Percentiles rank a stretch among this genome's conserved stretches.
These are phyloP conservation scores for Oplegnathus fasciatus DNA, from an alignment of 2,113 vertebrate genomes.

Conservation along the genomic window DNA sequence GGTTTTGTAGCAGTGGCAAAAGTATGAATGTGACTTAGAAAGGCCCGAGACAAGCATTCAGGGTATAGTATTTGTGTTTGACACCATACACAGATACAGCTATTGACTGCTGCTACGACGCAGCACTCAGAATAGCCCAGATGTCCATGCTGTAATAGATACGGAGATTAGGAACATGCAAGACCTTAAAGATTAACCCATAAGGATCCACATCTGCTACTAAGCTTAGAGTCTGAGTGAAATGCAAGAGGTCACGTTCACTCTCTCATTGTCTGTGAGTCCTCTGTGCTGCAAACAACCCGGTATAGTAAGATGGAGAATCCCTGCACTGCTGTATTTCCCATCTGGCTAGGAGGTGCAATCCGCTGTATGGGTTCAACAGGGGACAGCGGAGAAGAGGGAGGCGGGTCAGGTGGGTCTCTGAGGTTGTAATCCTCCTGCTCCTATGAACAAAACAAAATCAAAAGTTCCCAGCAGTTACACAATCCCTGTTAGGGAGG, in stretches of 20 bases:
- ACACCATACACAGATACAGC: neutral
- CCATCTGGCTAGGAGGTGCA: constrained; percentile 54
- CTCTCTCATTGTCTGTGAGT: constrained; percentile 4
- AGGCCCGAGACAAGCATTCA: neutral
- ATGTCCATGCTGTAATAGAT: constrained; percentile 43
- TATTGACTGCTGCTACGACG: neutral
- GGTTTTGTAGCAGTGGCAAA: constrained; percentile 33
- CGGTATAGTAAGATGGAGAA: neutral
- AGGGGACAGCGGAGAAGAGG: constrained; percentile 50
- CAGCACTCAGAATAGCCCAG: constrained; percentile 32
- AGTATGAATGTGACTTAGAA: neutral
- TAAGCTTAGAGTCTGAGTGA: constrained; percentile 21
- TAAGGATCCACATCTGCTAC: constrained; percentile 64
- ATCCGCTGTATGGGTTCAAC: constrained; percentile 50
- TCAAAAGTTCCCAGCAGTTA: constrained; percentile 74
- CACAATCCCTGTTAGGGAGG: constrained; percentile 74
- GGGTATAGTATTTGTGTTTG: neutral
- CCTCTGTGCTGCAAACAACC: constrained; percentile 10
- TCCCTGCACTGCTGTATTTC: constrained; percentile 29
- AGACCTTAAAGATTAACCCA: constrained; percentile 57
- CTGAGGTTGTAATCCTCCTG: constrained; percentile 73
- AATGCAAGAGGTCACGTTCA: constrained; percentile 13
- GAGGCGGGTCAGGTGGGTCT: constrained; percentile 68
- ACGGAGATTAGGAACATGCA: constrained; percentile 57
- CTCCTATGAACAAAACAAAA: constrained; percentile 67